Conservation (phyloP, 37 sponge, comb jelly and placozoan genomes). For the Spongilla lacustris region DNA sequence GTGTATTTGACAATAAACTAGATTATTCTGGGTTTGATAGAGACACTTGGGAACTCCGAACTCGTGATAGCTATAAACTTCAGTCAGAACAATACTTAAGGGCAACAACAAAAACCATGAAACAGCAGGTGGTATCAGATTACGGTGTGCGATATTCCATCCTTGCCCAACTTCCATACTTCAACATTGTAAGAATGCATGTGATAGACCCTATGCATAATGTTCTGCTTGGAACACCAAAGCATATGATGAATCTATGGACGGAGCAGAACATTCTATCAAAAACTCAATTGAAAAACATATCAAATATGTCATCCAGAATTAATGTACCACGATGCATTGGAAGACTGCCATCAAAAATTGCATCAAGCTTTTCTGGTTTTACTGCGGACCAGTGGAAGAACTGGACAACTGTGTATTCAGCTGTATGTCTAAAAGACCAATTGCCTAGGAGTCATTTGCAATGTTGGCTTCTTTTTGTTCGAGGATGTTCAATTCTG, state of each 20-base stretch:
- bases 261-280: background rate
- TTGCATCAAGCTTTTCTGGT: background rate
- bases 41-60: background rate
- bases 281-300: background rate
- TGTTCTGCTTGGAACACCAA: background rate
- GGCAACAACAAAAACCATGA: background rate
- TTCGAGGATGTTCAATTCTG: background rate
- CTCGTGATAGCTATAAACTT: background rate
- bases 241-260: background rate
- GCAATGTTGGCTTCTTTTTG: background rate
- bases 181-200: background rate
- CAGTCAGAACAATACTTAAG: background rate
- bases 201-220: conserved; percentile 24
- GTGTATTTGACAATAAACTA: background rate
- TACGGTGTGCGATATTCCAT: background rate
- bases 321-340: too few relatives aligned
- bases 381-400: conserved; percentile 63
- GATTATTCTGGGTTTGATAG: background rate
- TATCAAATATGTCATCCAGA: too few relatives aligned
- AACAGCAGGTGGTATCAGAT: background rate
- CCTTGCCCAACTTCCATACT: background rate
- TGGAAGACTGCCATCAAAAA: background rate
- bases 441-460: conserved; percentile 8
- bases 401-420: conserved; percentile 22
- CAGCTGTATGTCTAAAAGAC: background rate